These are phyloP conservation scores for Tribolium castaneum DNA, from an alignment of 1,140 invertebrate genomes.

Conservation along the genomic window DNA sequence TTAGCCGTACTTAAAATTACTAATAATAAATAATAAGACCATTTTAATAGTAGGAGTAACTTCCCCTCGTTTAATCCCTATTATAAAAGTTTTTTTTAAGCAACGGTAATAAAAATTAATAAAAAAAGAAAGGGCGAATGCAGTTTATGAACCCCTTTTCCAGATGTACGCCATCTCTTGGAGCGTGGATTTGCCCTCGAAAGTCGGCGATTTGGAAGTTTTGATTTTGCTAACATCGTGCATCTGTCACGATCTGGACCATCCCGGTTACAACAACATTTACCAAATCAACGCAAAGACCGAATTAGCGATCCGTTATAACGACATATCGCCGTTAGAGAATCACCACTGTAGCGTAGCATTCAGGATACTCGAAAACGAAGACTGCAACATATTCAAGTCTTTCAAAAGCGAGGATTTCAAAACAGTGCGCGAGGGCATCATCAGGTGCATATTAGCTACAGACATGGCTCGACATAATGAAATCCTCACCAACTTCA, in stretches of 20 bases:
- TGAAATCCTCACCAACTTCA: slow-evolving; percentile 85
- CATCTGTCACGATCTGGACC: slow-evolving; percentile 92
- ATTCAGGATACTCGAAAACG: slow-evolving; percentile 82
- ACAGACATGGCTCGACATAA: slow-evolving; percentile 91
- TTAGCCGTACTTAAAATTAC: too few species aligned
- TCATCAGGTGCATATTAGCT: slow-evolving; percentile 86
- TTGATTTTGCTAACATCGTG: slow-evolving; percentile 84
- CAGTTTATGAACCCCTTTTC: background rate
- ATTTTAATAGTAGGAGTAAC: too few species aligned
- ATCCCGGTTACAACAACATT: slow-evolving; percentile 92
- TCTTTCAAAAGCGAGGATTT: slow-evolving; percentile 74
- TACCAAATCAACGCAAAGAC: slow-evolving; percentile 91
- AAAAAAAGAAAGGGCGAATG: too few species aligned
- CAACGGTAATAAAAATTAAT: too few species aligned
- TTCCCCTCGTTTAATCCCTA: too few species aligned
- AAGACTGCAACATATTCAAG: slow-evolving; percentile 82
- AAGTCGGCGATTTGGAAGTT: slow-evolving; percentile 81
- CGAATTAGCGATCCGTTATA: slow-evolving; percentile 86
- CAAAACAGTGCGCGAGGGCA: slow-evolving; percentile 77
- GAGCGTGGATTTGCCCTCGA: slow-evolving; percentile 75
- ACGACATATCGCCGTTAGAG: slow-evolving; percentile 90
- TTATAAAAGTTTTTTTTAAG: too few species aligned
- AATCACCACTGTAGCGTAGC: slow-evolving; percentile 92
- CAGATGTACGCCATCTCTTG: slow-evolving; percentile 91
- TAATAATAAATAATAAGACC: too few species aligned